These are phyloP conservation scores for Labeo calbasu DNA, from an alignment of 2,797 vertebrate species.

Conservation along the genomic window DNA sequence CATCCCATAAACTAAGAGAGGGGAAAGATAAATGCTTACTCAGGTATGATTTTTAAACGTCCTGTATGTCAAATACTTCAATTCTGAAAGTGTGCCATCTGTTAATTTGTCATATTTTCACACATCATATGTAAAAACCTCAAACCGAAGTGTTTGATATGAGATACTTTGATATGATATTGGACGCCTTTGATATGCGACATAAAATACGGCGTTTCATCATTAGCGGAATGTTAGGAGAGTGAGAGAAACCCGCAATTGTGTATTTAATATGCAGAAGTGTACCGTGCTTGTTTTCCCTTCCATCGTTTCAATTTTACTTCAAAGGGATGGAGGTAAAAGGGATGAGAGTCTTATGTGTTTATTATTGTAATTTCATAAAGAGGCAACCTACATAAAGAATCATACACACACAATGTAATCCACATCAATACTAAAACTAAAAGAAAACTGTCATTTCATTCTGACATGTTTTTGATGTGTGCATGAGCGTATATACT, in stretches of 20 bases:
- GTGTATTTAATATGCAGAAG: constrained; percentile 16
- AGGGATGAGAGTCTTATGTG: not conserved
- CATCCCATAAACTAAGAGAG: constrained; percentile 46
- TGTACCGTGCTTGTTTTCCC: not conserved
- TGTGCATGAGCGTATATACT: constrained; percentile 12
- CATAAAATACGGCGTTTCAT: constrained; percentile 22
- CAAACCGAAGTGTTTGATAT: constrained; percentile 7
- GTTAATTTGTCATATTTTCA: constrained; percentile 21
- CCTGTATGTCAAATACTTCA: constrained; percentile 62
- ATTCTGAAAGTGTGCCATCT: not conserved
- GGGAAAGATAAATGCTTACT: constrained; percentile 40
- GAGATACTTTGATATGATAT: constrained; percentile 11
- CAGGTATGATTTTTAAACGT: constrained; percentile 29
- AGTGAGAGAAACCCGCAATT: constrained; percentile 14
- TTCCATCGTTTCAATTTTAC: constrained; percentile 31
- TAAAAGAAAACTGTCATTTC: not conserved
- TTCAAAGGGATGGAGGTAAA: constrained; percentile 14
- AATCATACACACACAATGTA: constrained; percentile 8
- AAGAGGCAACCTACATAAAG: constrained; percentile 4
- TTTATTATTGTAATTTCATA: constrained; percentile 10
- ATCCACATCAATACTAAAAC: constrained; percentile 15
- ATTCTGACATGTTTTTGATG: constrained; percentile 11
- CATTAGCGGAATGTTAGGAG: constrained; percentile 5
- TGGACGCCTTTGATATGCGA: constrained; percentile 9
- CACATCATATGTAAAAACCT: not conserved